Evolutionary conservation across 2,888 invertebrate genomes (phyloP).

Genomic region (Choristoneura rosaceana): DNA sequence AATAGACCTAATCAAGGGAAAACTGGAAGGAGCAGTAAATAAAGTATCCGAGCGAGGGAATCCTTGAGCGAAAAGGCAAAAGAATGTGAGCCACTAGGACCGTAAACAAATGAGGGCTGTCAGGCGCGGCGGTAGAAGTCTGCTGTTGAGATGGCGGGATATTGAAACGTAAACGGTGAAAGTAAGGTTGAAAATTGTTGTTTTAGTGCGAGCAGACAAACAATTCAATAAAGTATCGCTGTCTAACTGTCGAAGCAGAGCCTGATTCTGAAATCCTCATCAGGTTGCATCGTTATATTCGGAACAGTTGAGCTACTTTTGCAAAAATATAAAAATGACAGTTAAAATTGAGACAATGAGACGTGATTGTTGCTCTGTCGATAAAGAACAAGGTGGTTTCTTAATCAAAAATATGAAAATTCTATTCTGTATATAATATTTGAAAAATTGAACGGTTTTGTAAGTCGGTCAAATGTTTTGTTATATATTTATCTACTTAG

Average conservation of each 20-base stretch:
- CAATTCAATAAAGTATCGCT: slow-evolving; percentile 41
- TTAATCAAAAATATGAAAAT: too few relatives aligned
- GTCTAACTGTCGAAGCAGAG: slow-evolving; percentile 37
- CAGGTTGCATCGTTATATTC: slow-evolving; percentile 7
- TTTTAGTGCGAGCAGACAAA: slow-evolving; percentile 24
- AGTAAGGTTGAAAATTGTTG: slow-evolving; percentile 13
- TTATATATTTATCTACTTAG: too few relatives aligned
- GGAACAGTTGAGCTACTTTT: not conserved
- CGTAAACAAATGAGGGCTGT: slow-evolving; percentile 41
- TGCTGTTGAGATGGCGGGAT: slow-evolving; percentile 1
- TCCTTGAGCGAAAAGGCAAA: slow-evolving; percentile 38
- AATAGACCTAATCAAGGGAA: slow-evolving; percentile 39
- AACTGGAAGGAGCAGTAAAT: slow-evolving; percentile 38
- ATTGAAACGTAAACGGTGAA: slow-evolving; percentile 4
- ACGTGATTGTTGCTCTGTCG: too few relatives aligned
- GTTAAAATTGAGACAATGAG: too few relatives aligned
- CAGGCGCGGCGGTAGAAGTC: slow-evolving; percentile 29
- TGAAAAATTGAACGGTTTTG: too few relatives aligned
- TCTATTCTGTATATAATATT: too few relatives aligned
- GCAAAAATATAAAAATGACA: not conserved
- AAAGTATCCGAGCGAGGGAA: slow-evolving; percentile 37
- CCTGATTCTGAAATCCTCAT: slow-evolving; percentile 28
- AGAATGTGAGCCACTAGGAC: slow-evolving; percentile 34
- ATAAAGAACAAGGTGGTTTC: too few relatives aligned
- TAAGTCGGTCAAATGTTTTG: too few relatives aligned